phyloP scores from a whole-genome alignment of 1,140 invertebrate species.

The Drosophila saltans region DNA sequence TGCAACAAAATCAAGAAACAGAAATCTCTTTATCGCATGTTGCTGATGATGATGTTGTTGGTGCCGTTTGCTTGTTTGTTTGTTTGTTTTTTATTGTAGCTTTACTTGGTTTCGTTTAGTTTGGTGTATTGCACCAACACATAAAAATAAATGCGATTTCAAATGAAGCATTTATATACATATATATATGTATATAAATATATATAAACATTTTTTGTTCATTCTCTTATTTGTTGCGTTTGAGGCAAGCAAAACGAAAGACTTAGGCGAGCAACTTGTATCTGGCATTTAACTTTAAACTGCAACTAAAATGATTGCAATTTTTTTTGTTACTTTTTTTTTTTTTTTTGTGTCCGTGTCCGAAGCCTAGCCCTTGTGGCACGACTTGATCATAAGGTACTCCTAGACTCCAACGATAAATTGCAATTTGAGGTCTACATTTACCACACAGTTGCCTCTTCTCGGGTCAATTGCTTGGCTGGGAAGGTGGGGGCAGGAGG shows the following conservation, averaged over 20 bases:
- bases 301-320: conserved; percentile 54
- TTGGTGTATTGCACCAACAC: conserved; percentile 19
- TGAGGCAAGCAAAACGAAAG: conserved; percentile 46
- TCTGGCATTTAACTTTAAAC: conserved; percentile 33
- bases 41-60: conserved; percentile 41
- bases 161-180: conserved; percentile 31
- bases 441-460: conserved; percentile 10
- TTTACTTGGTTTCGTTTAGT: too few relatives aligned
- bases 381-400: conserved; percentile 44
- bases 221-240: background rate
- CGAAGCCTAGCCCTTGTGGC: conserved; percentile 41
- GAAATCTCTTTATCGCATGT: conserved; percentile 68
- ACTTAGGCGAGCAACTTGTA: conserved; percentile 57
- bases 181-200: too few relatives aligned
- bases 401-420: conserved; percentile 35
- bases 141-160: conserved; percentile 60
- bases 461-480: conserved; percentile 32
- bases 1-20: conserved; percentile 77
- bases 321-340: conserved; percentile 17
- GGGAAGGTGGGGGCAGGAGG: background rate
- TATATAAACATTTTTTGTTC: background rate
- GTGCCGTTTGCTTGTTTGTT: conserved; percentile 40
- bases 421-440: conserved; percentile 29
- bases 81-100: conserved; percentile 21
- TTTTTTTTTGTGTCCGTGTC: conserved; percentile 3